These are phyloP conservation scores for Acrocyrtus sp. DNA, from an alignment of 2,888 invertebrate genomes.

Conservation along the genomic window DNA sequence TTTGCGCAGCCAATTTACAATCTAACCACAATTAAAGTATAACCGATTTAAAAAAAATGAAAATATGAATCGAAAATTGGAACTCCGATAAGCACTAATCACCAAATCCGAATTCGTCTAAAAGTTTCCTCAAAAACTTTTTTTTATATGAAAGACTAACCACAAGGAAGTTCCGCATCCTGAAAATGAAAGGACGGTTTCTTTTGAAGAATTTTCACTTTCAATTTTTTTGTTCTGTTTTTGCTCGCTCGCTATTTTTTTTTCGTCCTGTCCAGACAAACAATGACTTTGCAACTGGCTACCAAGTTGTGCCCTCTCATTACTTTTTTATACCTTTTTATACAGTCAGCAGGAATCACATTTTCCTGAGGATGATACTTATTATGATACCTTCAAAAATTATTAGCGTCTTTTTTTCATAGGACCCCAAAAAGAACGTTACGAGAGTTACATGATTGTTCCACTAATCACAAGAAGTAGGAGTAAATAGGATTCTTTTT, in stretches of 20 bases:
- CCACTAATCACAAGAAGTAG: neutral
- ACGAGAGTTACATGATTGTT: neutral
- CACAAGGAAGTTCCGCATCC: constrained; percentile 13
- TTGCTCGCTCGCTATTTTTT: neutral
- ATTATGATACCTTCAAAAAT: no score
- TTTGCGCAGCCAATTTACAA: no score
- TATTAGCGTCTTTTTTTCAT: no score
- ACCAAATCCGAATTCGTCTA: neutral
- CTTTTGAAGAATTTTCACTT: no score
- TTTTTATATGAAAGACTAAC: neutral
- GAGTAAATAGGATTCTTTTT: no score
- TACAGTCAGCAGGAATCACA: neutral
- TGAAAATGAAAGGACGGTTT: no score
- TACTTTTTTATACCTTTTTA: constrained; percentile 4
- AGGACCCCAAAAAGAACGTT: neutral
- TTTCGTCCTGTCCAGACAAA: constrained; percentile 4
- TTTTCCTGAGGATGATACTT: no score
- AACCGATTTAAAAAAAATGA: neutral
- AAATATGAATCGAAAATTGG: neutral
- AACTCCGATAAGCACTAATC: constrained; percentile 2
- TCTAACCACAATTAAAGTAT: neutral
- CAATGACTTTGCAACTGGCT: constrained; percentile 1
- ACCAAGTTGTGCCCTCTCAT: neutral
- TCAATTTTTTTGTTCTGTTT: neutral
- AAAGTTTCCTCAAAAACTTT: neutral